phyloP scores from a whole-genome alignment of 2,888 invertebrate species.

The Stomorhina lunata region DNA sequence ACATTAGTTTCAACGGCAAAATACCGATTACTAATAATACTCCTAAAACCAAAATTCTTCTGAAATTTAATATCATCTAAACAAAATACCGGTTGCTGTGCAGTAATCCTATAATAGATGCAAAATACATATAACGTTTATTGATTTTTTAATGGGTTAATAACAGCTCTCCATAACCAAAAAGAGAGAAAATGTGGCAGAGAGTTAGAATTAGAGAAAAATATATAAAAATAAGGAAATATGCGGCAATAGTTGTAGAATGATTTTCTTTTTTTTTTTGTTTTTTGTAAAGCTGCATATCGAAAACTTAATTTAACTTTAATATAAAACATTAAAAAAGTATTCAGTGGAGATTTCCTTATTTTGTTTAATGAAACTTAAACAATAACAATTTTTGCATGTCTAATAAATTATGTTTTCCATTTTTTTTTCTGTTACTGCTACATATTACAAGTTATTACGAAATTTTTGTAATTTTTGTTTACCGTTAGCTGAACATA shows the following conservation, averaged over 20 bases:
- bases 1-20: too few relatives aligned
- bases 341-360: background rate
- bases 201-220: constrained; percentile 12
- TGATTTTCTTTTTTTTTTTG: background rate
- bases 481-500: constrained; percentile 40
- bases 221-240: background rate
- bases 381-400: background rate
- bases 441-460: background rate
- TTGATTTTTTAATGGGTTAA: constrained; percentile 15
- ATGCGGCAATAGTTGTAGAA: constrained; percentile 29
- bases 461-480: constrained; percentile 16
- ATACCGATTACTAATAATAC: too few relatives aligned
- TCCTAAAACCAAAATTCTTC: too few relatives aligned
- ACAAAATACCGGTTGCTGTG: too few relatives aligned
- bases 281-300: background rate
- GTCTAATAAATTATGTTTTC: background rate
- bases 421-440: background rate
- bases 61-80: too few relatives aligned
- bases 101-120: too few relatives aligned
- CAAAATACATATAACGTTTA: too few relatives aligned
- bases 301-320: background rate
- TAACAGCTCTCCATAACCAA: background rate
- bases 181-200: background rate
- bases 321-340: background rate
- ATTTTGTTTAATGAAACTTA: background rate